Evolutionary conservation across 2,113 vertebrate genomes (phyloP), one percentile per base, ranked within the genome.

Genomic region (Psammodynastes pulverulentus): DNA sequence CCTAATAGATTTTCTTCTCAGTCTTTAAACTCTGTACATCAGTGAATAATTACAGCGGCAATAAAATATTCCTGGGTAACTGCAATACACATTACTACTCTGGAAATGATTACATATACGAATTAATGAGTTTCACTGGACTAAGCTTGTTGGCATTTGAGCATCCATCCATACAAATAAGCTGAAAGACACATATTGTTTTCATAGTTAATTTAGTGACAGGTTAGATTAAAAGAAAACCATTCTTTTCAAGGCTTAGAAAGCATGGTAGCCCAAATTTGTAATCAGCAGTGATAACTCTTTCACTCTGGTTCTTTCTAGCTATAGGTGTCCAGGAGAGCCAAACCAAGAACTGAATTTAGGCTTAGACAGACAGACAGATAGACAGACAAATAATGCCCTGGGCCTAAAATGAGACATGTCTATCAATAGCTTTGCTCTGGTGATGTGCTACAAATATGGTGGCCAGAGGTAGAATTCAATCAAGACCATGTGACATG

Each of bases 1-100:
- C 52, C 53, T 86, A 86, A 91, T 91, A 86, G 84, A 86, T 90
- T 91, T 91, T 56, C 84, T 79, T 72, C 84, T 54, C 52, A 58
- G 84, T 46, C 72, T 91, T 86, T 91, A 91, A 91, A 91, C 29
- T 45, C 43, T 86, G 52, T 39, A 34, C 19, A 85, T 46, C 51
- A 53, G 49, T 91, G 84, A 91, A 86, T 86, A 91, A 91, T 86
- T 62, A 85, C 45, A 91, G 29, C 15, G 21, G 53, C 53, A 91
- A 86, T 86, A 91, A 91, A 58, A 91, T 34, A 91, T 86, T 56
- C 43, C 26, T 58, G 79, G 51, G 90, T 86, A 85, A 86, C 90
- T 58, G 13, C 53, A 34, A 21, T 91, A 19, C 23, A 24, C 53
- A 86, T 34, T 86, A 54, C 4, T 86, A 86, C 24, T 54, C 13